Base-by-base conservation (phyloP, 2,113 vertebrate species). In the Chloebia gouldiae region DNA sequence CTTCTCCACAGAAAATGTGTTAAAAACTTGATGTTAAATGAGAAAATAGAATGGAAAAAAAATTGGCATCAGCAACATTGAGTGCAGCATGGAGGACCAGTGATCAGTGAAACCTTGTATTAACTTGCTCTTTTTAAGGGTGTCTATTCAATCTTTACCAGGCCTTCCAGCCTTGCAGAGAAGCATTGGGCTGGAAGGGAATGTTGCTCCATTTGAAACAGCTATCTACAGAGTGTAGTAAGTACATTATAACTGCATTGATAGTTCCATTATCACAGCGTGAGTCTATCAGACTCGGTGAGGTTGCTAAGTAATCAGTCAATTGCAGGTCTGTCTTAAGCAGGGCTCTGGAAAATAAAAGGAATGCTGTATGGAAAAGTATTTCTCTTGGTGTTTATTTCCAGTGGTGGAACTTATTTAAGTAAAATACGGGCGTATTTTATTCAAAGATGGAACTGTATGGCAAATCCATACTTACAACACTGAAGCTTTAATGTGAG, bases 251-350 rank as follows among this genome's bases (percentile, higher is more conserved):
- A 97, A 91, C 81, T 95, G 88, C 96, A 96, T 64, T 95, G 95
- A 97, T 95, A 96, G 81, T 92, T 97, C 97, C 96, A 97, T 98
- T 98, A 97, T 96, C 97, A 96, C 98, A 97, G 97, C 59, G 9
- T 95, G 97, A 96, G 95, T 96, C 65, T 69, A 81, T 94, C 89
- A 80, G 88, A 66, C 78, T 95, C 37, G 1, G 88, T 64, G 81
- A 59, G 40, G 89, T 96, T 97, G 95, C 96, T 88, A 95, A 97
- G 95, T 95, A 97, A 97, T 98, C 97, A 96, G 96, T 97, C 97
- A 97, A 76, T 96, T 97, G 92, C 83, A 73, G 83, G 78, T 92
- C 94, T 97, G 94, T 81, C 94, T 86, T 83, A 91, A 96, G 82
- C 35, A 35, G n/a, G 70, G 64, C 93, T 97, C 90, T 94, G 82